Evolutionary conservation across 2,797 vertebrate species (phyloP), one percentile per base, ranked within the genome.

Genomic region (Aphelocoma californica): DNA sequence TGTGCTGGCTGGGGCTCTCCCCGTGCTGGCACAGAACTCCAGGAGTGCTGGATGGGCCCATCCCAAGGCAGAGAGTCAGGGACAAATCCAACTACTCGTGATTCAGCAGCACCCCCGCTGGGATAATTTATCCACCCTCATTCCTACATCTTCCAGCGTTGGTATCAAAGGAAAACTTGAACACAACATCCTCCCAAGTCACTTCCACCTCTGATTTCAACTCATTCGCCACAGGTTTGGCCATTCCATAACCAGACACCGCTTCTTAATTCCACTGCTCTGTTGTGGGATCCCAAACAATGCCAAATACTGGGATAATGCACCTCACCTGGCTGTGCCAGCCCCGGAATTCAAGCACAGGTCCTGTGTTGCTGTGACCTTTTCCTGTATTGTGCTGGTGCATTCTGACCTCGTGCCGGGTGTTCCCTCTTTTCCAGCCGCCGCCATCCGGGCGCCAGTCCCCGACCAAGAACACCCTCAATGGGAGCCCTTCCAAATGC

Each of bases 401-500:
- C 48, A 29, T 14, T 26, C 23, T 71, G 53, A 88, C 72, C 28
- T 42, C 4, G 24, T 53, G 42, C 86, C 15, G 67, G 62, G 8
- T 58, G 10, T 65, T 74, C 57, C 44, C 38, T 56, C 1, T 57
- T 53, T 71, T 94, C 24, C 97, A 99, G 99, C 95, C 98, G 15
- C 96, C 93, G 0, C 93, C 98, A 2, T 95, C 98, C 0, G 98
- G 97, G 45, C 97, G 62, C 74, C 97, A 98, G 92, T 99, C 99
- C 7, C 99, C 99, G 8, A 98, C 98, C 7, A 99, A 98, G 97
- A 97, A 90, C 6, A 38, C 97, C 21, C 97, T 95, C 93, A 99
- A 99, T 0, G 99, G 98, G 83, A 99, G 99, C 88, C 99, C 99
- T 31, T 98, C 99, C 96, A 99, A 99, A 96, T 99, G 99, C 89